Evolutionary conservation across 2,797 vertebrate species (phyloP).

Genomic region (Oryzias dopingdopingensis): DNA sequence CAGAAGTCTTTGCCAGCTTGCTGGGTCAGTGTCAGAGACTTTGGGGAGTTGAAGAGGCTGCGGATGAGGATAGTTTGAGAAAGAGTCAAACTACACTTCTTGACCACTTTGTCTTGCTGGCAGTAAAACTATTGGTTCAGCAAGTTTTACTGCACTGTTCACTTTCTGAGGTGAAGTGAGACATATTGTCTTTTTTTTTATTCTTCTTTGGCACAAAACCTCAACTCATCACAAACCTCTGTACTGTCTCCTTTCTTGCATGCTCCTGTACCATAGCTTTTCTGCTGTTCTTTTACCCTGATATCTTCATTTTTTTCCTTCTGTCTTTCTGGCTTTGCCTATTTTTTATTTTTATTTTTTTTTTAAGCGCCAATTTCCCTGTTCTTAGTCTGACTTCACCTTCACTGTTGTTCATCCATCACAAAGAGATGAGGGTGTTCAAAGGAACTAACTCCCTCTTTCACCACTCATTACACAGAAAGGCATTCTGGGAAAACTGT

Average conservation of each 20-base stretch:
- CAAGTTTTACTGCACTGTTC: constrained; percentile 66
- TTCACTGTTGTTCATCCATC: constrained; percentile 54
- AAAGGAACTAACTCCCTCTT: constrained; percentile 44
- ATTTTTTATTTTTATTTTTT: background rate
- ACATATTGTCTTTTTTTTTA: constrained; percentile 43
- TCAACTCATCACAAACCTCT: constrained; percentile 49
- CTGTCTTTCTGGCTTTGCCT: background rate
- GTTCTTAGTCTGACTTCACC: constrained; percentile 9
- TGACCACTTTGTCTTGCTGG: constrained; percentile 61
- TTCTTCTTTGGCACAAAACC: constrained; percentile 52
- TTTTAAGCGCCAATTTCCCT: background rate
- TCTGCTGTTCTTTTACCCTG: constrained; percentile 1
- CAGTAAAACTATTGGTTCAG: constrained; percentile 52
- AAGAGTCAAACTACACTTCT: constrained; percentile 51
- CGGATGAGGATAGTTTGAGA: constrained; percentile 45
- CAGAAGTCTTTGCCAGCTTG: constrained; percentile 42
- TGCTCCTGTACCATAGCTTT: constrained; percentile 1
- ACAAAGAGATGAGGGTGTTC: constrained; percentile 41
- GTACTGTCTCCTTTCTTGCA: constrained; percentile 11
- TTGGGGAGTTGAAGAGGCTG: constrained; percentile 32
- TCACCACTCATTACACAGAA: constrained; percentile 39
- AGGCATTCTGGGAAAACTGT: constrained; percentile 48
- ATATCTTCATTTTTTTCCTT: constrained; percentile 1
- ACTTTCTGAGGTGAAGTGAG: constrained; percentile 56
- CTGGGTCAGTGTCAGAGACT: constrained; percentile 34